Evolutionary conservation across 1,140 invertebrate species (phyloP), one percentile per base, ranked within the genome.

Genomic region (Marisa cornuarietis): DNA sequence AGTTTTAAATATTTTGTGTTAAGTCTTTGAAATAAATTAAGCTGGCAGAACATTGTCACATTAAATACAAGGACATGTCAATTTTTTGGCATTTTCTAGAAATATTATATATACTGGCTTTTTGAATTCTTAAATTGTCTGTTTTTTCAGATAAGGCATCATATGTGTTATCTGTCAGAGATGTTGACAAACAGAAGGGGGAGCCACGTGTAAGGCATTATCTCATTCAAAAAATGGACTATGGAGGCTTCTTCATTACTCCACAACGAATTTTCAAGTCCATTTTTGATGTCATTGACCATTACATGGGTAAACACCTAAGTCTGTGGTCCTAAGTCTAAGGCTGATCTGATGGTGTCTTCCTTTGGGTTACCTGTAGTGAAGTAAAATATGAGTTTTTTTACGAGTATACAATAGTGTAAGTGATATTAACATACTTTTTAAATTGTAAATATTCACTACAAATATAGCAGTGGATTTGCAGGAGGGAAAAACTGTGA

Each of bases 141-240:
- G 5, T 62, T 51, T 74, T 76, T 24, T 78, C 84, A 89, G 88
- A 89, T 73, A 86, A 84, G 80, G 80, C 83, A 0, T 83, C 86
- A 2, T 87, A 85, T 84, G 90, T 87, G 26, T 81, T 90, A 71
- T 89, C 88, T 71, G 87, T 90, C 13, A 81, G 87, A 72, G 87
- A 89, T 76, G 76, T 61, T 26, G 72, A 78, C 76, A 68, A 75
- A n/a, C 54, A 20, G 14, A 79, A 26, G 2, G 74, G 83, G 72
- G 87, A 88, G 66, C 84, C 85, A 16, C 83, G 84, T 72, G 97
- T 99, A 11, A 99, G 99, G 92, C 98, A 99, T 91, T 99, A 99
- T 92, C 97, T 98, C 91, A 98, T 99, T 81, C 98, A 98, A 87
- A 96, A 96, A 0, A 92, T 98, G 85, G 97, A 99, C 88, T 96